Percentiles rank a stretch among this genome's conserved stretches.
phyloP scores from a whole-genome alignment of 2,888 invertebrate species.

The Flexamia atlantica region DNA sequence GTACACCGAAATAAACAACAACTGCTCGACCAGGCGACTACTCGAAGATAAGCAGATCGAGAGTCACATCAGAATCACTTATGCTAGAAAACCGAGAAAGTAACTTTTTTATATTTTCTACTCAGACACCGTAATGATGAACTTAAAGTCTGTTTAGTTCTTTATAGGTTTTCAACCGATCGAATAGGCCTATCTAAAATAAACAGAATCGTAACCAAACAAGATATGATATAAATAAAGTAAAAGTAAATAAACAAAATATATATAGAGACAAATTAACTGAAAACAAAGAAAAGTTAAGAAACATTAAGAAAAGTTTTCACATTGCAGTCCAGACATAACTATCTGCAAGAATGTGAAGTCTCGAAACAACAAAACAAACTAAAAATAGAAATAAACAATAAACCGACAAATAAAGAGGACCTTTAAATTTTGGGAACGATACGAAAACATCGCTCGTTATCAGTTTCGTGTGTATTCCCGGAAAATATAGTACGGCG shows the following conservation, averaged over 20 bases:
- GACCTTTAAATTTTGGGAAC: neutral
- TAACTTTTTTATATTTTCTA: no score
- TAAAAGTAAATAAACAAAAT: neutral
- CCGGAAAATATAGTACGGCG: constrained; percentile 33
- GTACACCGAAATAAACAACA: no score
- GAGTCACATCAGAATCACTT: no score
- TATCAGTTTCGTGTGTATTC: neutral
- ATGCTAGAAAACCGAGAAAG: no score
- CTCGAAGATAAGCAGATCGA: no score
- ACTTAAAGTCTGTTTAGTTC: no score
- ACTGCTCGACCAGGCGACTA: no score
- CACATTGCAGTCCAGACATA: constrained; percentile 59
- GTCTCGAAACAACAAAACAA: constrained; percentile 23
- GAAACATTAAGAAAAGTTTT: constrained; percentile 15
- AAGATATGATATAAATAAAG: neutral
- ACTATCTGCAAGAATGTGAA: constrained; percentile 59
- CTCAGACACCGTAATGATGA: no score
- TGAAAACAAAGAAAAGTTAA: constrained; percentile 21
- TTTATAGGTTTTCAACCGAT: no score
- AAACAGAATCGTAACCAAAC: neutral
- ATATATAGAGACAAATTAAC: neutral
- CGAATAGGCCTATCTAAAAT: no score
- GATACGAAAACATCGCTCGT: neutral
- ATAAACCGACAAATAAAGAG: neutral
- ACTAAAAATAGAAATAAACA: neutral